A percentile compares a stretch with the other conserved stretches of the same genome.
phyloP scores from a whole-genome alignment of 2,797 vertebrate species.

The Macropus fuliginosus region DNA sequence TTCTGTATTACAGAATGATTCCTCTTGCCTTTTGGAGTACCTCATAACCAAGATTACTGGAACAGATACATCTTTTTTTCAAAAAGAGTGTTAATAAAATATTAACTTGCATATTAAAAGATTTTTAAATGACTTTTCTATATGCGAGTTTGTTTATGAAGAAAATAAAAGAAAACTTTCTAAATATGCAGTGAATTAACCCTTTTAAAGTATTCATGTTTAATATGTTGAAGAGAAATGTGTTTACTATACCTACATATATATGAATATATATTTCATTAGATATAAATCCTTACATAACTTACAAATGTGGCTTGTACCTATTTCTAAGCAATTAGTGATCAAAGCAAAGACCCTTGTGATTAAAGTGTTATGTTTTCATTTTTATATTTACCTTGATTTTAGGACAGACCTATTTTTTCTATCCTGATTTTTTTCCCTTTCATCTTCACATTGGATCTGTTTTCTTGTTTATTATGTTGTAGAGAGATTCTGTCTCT shows the following conservation, averaged over 20 bases:
- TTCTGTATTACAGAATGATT: constrained; percentile 63
- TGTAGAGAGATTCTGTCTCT: constrained; percentile 54
- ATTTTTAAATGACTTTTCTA: constrained; percentile 77
- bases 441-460: not conserved
- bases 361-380: constrained; percentile 65
- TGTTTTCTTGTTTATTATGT: constrained; percentile 56
- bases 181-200: constrained; percentile 80
- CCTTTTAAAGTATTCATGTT: constrained; percentile 78
- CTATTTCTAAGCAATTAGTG: constrained; percentile 77
- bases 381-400: constrained; percentile 71
- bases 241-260: constrained; percentile 69
- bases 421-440: constrained; percentile 29
- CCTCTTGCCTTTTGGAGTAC: constrained; percentile 61
- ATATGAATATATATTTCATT: constrained; percentile 78
- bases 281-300: constrained; percentile 81
- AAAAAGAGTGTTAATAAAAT: constrained; percentile 84
- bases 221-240: constrained; percentile 77
- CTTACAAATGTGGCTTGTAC: constrained; percentile 78
- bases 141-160: constrained; percentile 81
- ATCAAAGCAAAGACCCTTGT: constrained; percentile 69
- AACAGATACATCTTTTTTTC: constrained; percentile 76
- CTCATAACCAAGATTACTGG: constrained; percentile 69
- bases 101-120: constrained; percentile 84
- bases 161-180: constrained; percentile 83
- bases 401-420: constrained; percentile 73